phyloP scores from a whole-genome alignment of 92 coral and sea anemone species.

The Chrysogorgia sp. region DNA sequence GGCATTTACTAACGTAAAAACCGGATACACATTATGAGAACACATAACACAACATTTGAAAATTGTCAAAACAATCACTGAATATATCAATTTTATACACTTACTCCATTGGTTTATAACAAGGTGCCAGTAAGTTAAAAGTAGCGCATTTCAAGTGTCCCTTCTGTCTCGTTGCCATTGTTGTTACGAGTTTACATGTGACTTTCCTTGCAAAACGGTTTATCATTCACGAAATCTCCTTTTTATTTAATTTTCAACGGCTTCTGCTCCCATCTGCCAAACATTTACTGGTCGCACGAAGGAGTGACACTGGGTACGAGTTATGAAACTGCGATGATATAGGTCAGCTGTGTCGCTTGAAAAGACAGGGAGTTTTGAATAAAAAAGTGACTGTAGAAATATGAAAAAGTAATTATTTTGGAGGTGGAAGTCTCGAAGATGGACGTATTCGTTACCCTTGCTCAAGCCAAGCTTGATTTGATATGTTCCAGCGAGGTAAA shows the following conservation, averaged over 20 bases:
- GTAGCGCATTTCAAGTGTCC: conserved; percentile 71
- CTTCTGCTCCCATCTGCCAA: neutral
- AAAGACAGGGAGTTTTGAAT: too few species aligned
- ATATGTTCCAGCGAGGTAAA: conserved; percentile 10
- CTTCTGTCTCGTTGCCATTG: conserved; percentile 46
- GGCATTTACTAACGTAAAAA: conserved; percentile 23
- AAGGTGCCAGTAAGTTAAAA: conserved; percentile 81
- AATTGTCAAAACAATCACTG: neutral
- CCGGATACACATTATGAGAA: neutral
- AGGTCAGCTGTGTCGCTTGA: neutral
- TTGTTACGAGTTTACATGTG: conserved; percentile 6
- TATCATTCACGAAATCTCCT: conserved; percentile 17
- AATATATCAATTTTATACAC: neutral
- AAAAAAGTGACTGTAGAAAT: too few species aligned
- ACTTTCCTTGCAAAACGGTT: conserved; percentile 24
- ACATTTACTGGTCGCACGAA: neutral
- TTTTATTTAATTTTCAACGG: neutral
- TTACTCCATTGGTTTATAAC: conserved; percentile 72
- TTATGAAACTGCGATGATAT: neutral
- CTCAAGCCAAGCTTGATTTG: neutral
- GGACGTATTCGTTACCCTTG: conserved; percentile 18
- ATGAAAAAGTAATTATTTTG: too few species aligned
- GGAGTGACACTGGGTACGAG: neutral
- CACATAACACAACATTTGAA: neutral
- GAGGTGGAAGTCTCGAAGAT: neutral